phyloP scores from a whole-genome alignment of 2,113 vertebrate genomes.

The Mastomys natalensis region DNA sequence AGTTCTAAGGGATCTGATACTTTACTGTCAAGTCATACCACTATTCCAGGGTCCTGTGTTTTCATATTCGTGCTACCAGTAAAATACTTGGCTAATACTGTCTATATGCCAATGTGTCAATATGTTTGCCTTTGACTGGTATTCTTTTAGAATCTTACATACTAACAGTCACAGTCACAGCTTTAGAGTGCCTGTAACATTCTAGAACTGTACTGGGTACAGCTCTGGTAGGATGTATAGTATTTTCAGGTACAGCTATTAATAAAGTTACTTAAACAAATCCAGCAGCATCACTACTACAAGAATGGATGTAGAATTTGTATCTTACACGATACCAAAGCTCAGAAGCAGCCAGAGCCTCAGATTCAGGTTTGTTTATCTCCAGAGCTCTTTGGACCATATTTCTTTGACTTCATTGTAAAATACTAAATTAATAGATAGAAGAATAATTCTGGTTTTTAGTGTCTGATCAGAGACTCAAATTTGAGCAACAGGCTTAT shows the following conservation, averaged over 20 bases:
- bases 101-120: background rate
- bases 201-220: background rate
- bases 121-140: background rate
- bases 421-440: background rate
- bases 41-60: background rate
- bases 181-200: background rate
- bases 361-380: background rate
- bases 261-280: background rate
- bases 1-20: background rate
- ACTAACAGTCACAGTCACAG: background rate
- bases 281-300: background rate
- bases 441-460: background rate
- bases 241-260: background rate
- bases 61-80: background rate
- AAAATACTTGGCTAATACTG: background rate
- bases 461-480: background rate
- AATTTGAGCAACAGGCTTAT: constrained; percentile 45
- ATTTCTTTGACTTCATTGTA: constrained; percentile 1
- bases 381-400: background rate
- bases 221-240: background rate
- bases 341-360: background rate
- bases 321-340: background rate
- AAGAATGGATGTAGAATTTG: background rate
- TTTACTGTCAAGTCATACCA: background rate
- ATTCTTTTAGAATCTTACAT: background rate